A percentile compares a stretch with the other conserved stretches of the same genome.
Conservation (phyloP, 1,140 invertebrate species). For the Nephila pilipes region DNA sequence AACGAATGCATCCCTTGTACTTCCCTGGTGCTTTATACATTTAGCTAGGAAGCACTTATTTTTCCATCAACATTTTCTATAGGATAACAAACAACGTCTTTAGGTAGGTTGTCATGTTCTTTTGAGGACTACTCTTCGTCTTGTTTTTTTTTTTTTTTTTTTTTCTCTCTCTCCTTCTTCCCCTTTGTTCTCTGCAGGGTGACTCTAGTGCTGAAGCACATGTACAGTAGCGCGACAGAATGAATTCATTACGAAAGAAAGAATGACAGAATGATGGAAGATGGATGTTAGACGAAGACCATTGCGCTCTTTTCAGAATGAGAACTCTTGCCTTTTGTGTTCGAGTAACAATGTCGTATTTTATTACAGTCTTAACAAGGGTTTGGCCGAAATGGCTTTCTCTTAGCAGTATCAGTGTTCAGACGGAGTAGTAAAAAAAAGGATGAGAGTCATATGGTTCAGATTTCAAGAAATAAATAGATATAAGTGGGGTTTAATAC, state of each 20-base stretch:
- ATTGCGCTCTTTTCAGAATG: not conserved
- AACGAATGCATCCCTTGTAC: not conserved
- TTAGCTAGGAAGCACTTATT: conserved; percentile 7
- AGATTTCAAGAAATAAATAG: not conserved
- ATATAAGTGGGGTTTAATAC: too few relatives aligned
- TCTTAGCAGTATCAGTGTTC: not conserved
- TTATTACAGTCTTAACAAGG: conserved; percentile 35
- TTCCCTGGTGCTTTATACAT: not conserved
- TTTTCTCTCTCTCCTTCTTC: too few relatives aligned
- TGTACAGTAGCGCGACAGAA: conserved; percentile 20
- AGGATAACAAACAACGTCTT: conserved; percentile 26
- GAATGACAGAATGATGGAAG: conserved; percentile 20
- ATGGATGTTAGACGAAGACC: conserved; percentile 7
- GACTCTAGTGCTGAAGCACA: not conserved
- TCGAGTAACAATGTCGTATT: conserved; percentile 49
- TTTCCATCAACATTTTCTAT: conserved; percentile 36
- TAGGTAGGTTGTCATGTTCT: conserved; percentile 50
- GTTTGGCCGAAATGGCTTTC: not conserved
- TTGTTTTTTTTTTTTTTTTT: not conserved
- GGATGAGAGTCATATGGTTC: not conserved
- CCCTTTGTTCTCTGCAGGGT: not conserved
- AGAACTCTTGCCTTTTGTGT: conserved; percentile 34
- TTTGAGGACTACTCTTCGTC: not conserved
- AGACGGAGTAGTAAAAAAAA: not conserved
- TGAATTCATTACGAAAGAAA: conserved; percentile 53